These are phyloP conservation scores for Clistopyga incitator DNA, from an alignment of 2,888 invertebrate genomes.

Conservation along the genomic window DNA sequence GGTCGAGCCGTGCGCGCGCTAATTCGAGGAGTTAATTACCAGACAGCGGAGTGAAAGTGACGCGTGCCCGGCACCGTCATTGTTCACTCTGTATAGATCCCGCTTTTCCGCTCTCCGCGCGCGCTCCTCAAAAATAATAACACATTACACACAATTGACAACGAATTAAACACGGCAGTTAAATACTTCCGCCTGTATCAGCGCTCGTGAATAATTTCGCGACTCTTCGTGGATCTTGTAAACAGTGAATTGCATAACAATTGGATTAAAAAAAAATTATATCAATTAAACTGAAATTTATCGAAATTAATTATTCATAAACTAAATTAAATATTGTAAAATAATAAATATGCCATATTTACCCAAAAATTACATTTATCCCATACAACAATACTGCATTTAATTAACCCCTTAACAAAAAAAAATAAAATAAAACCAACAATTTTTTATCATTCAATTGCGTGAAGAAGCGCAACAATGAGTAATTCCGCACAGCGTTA, in stretches of 20 bases:
- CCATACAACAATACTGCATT: no score
- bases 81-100: constrained; percentile 54
- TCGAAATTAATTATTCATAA: no score
- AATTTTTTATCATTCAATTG: no score
- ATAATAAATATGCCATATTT: no score
- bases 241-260: no score
- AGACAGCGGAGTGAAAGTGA: constrained; percentile 70
- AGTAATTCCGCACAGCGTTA: constrained; percentile 72
- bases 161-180: constrained; percentile 54
- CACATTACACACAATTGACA: constrained; percentile 58
- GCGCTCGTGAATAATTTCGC: constrained; percentile 35
- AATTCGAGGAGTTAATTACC: constrained; percentile 72
- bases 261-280: no score
- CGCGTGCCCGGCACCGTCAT: constrained; percentile 70
- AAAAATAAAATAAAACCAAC: no score
- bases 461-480: constrained; percentile 76
- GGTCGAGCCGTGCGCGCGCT: constrained; percentile 71
- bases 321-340: no score
- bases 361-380: no score
- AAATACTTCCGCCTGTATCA: constrained; percentile 55
- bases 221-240: constrained; percentile 5
- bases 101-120: constrained; percentile 46
- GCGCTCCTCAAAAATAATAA: constrained; percentile 32
- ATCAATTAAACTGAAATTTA: no score
- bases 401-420: no score